Evolutionary conservation across 2,888 invertebrate genomes (phyloP).

Genomic region (Drosophila histrio): DNA sequence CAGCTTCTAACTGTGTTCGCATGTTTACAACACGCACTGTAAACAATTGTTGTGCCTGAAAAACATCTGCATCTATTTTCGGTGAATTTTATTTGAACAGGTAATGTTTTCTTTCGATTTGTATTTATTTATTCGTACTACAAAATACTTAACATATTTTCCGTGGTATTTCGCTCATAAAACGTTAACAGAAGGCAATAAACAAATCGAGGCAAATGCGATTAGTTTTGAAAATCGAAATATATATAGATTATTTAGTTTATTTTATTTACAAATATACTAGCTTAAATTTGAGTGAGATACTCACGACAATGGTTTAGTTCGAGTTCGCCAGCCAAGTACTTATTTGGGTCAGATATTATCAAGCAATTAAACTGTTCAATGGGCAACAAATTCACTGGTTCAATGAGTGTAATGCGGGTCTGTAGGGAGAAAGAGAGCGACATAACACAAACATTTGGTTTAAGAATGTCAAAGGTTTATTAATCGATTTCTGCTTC

Average conservation of each 20-base stretch:
- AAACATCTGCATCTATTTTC: slow-evolving; percentile 57
- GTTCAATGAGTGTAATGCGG: slow-evolving; percentile 24
- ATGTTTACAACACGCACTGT: slow-evolving; percentile 41
- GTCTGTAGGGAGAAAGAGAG: not conserved
- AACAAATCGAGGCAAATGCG: slow-evolving; percentile 17
- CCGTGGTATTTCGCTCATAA: not conserved
- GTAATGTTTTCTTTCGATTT: slow-evolving; percentile 41
- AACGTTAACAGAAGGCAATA: slow-evolving; percentile 9
- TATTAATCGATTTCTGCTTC: slow-evolving; percentile 20
- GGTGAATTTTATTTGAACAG: slow-evolving; percentile 51
- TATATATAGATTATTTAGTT: not conserved
- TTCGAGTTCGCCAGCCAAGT: not conserved
- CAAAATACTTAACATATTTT: slow-evolving; percentile 23
- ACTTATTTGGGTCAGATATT: slow-evolving; percentile 48
- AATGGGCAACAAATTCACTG: slow-evolving; percentile 30
- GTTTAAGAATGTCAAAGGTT: slow-evolving; percentile 11
- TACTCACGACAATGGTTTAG: slow-evolving; percentile 22
- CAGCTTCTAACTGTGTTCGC: slow-evolving; percentile 24
- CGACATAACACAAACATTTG: not conserved
- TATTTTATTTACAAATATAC: not conserved
- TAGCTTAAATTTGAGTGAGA: not conserved
- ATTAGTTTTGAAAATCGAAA: slow-evolving; percentile 6
- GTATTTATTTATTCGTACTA: slow-evolving; percentile 25
- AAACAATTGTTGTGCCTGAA: slow-evolving; percentile 30
- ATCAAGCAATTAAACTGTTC: slow-evolving; percentile 41